Base-by-base conservation (phyloP, 2,888 invertebrate genomes). In the Lycaena phlaeas region DNA sequence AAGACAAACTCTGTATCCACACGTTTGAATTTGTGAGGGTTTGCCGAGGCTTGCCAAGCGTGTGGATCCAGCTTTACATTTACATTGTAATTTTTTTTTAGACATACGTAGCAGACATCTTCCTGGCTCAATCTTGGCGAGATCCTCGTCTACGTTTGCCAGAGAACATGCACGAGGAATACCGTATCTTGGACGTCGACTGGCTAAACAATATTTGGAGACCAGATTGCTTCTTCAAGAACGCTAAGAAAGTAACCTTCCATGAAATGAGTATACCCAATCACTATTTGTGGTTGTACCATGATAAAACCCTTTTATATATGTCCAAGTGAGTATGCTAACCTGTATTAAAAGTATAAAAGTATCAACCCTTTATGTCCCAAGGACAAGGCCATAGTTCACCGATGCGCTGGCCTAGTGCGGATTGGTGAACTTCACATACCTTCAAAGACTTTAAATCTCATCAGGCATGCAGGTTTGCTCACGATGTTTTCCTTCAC, bases 211-310 rank as follows among this genome's bases (percentile, higher is more conserved):
- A 90, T 68, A 95, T 96, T 65, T 96, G 96, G 96, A 86, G 95
- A 43, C 96, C 96, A 0, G 96, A 96, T 75, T 94, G 95, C 68
- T 96, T 96, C 79, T 95, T 96, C 74, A 95, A 95, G 77, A 96
- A 95, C 68, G 95, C 95, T 11, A 96, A 96, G 76, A 94, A 94
- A 64, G 95, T 88, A n/a, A 95, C 95, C 10, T 95, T 96, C 62
- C 96, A 96, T 57, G 95, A 95, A 78, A 95, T 96, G 94, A 95
- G 94, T 66, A 95, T 96, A 68, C 95, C 96, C 0, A 96, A 96
- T 65, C 95, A 96, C 71, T 96, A 96, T 66, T 82, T 96, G 7
- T 95, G 95, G 94, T 72, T 96, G 45, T 95, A 95, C 59, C 94
- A 95, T 59, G 95, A 96, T 68, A 96, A 96, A 73, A 95, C 94